Base-by-base conservation (phyloP, 2,888 invertebrate species). In the Orthosia gothica region DNA sequence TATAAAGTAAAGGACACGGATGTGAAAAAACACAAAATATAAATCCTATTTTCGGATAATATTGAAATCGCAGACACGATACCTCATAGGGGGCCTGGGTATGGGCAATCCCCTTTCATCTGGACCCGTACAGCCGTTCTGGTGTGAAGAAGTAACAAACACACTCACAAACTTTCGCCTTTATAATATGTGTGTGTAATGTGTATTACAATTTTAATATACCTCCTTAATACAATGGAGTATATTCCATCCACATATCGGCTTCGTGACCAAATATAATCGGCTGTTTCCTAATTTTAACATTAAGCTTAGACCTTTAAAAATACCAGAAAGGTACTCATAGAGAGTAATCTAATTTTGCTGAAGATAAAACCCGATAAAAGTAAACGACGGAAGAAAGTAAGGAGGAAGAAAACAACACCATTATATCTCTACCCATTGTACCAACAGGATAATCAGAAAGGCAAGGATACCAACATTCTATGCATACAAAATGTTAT, bases 391-490 rank as follows among this genome's bases (percentile, higher is more conserved):
- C 1, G 12, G n/a, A 20, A 26, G 13, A 40, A 49, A 75, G 15
- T 13, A 64, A 52, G 18, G 26, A 50, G 18, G 47, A 26, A 15
- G 0, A 45, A 55, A 15, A 55, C 3, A 18, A 49, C 7, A 0
- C n/a, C 7, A 40, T 64, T 65, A 74, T 57, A 49, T 58, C 57
- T 50, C 1, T n/a, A 58, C 11, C 26, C 18, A 52, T 65, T 66
- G 15, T 23, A 45, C 26, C 20, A 11, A 57, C 45, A 45, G 12
- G 18, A 50, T 65, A 50, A 58, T 50, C 23, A 13, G 40, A 65
- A 52, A 66, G 52, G 11, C 20, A 76, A 16, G 57, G 66, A 3
- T 58, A 75, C 50, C 45, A 74, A 74, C 65, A 65, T 74, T 50
- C 65, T 26, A 26, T 26, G 75, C 57, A 65, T 65, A 75, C 15